Percentiles rank a stretch among this genome's conserved stretches.
Conservation (phyloP, 2,888 invertebrate species). For the Tachystola acroxantha region DNA sequence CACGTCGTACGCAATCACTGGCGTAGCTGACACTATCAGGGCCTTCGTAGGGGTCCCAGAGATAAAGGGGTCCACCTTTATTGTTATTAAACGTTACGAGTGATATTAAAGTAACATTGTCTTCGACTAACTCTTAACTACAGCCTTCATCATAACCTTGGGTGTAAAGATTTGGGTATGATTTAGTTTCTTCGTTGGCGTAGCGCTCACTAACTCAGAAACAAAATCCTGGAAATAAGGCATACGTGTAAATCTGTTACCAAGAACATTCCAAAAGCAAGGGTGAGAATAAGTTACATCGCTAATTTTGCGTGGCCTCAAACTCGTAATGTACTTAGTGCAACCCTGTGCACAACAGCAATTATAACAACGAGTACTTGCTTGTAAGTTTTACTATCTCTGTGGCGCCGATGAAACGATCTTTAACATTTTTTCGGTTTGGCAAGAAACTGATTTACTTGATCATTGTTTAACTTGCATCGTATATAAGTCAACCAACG, state of each 20-base stretch:
- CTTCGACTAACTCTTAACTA: not conserved
- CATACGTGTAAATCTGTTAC: no score
- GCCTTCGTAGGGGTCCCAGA: not conserved
- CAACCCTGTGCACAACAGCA: conserved; percentile 21
- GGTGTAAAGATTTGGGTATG: no score
- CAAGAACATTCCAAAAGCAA: no score
- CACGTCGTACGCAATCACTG: conserved; percentile 29
- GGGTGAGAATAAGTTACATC: no score
- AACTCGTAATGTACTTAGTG: no score
- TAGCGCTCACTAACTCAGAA: no score
- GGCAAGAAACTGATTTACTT: conserved; percentile 34
- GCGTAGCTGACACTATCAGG: not conserved
- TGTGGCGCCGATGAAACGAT: conserved; percentile 11
- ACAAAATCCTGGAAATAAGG: no score
- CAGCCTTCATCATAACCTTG: no score
- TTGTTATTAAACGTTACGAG: no score
- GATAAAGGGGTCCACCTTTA: not conserved
- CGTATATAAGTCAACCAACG: conserved; percentile 20
- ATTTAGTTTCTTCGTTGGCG: no score
- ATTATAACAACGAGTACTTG: conserved; percentile 45
- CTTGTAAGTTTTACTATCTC: conserved; percentile 7
- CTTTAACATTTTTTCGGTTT: conserved; percentile 10
- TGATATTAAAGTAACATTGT: not conserved
- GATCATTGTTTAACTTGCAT: conserved; percentile 27
- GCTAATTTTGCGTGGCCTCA: no score